Evolutionary conservation across 2,888 invertebrate species (phyloP).

Genomic region (Athrips mouffetella): DNA sequence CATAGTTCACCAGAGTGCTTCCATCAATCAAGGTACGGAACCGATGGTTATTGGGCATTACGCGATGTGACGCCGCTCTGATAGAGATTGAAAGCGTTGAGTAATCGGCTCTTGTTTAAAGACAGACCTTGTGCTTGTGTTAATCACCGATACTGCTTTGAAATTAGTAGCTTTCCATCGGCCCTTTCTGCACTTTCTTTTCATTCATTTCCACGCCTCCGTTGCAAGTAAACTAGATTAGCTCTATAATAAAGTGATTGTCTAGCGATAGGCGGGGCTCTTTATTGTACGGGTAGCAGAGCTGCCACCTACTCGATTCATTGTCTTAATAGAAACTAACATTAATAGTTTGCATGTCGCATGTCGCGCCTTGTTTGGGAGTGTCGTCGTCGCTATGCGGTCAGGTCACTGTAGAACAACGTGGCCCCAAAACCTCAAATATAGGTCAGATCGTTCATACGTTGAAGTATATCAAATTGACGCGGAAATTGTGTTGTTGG

Average conservation of each 20-base stretch:
- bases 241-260: constrained; percentile 8
- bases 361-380: constrained; percentile 9
- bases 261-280: constrained; percentile 1
- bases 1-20: constrained; percentile 52
- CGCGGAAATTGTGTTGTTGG: neutral
- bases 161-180: constrained; percentile 6
- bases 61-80: constrained; percentile 16
- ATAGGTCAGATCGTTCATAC: neutral
- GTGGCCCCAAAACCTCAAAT: constrained; percentile 2
- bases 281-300: neutral
- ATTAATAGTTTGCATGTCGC: constrained; percentile 9
- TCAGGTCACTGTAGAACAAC: constrained; percentile 2
- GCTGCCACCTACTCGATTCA: constrained; percentile 5
- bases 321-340: constrained; percentile 6
- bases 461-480: neutral
- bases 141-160: constrained; percentile 19
- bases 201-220: constrained; percentile 5
- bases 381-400: constrained; percentile 4
- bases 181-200: constrained; percentile 4
- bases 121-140: constrained; percentile 12
- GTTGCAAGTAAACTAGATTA: neutral
- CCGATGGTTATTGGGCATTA: constrained; percentile 20
- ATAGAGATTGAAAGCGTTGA: constrained; percentile 22
- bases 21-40: constrained; percentile 39
- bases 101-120: constrained; percentile 20